Evolutionary conservation across 2,113 vertebrate species (phyloP).

Genomic region (Pteronura brasiliensis): DNA sequence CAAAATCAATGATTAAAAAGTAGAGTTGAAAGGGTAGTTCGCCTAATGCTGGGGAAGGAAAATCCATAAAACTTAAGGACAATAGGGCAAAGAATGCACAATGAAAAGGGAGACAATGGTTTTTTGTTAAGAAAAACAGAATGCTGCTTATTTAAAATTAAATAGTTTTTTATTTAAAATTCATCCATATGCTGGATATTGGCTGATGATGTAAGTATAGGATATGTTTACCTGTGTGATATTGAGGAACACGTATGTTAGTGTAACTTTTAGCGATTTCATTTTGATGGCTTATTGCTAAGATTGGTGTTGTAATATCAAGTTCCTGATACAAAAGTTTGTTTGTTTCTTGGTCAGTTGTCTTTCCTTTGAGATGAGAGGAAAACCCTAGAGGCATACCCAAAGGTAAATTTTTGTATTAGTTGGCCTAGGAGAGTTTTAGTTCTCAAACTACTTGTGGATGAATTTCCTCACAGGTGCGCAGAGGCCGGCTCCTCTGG

Average conservation of each 20-base stretch:
- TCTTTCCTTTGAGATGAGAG: background rate
- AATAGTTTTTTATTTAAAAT: background rate
- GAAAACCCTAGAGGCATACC: background rate
- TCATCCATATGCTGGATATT: background rate
- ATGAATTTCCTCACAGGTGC: background rate
- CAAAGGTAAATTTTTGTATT: background rate
- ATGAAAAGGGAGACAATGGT: background rate
- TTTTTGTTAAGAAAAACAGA: background rate
- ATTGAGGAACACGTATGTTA: background rate
- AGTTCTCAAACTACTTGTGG: background rate
- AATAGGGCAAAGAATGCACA: background rate
- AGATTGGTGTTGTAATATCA: background rate
- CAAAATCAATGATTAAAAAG: background rate
- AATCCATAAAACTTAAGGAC: background rate
- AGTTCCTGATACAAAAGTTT: background rate
- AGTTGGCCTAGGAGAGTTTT: background rate
- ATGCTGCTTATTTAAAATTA: background rate
- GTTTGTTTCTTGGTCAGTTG: background rate
- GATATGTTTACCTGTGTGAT: background rate
- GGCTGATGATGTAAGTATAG: background rate
- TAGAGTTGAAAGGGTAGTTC: background rate
- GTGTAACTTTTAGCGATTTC: background rate
- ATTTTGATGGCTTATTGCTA: background rate
- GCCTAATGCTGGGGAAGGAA: background rate
- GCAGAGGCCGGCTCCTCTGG: background rate